These are phyloP conservation scores for Morpho deidamia DNA, from an alignment of 2,888 invertebrate species.

Conservation along the genomic window DNA sequence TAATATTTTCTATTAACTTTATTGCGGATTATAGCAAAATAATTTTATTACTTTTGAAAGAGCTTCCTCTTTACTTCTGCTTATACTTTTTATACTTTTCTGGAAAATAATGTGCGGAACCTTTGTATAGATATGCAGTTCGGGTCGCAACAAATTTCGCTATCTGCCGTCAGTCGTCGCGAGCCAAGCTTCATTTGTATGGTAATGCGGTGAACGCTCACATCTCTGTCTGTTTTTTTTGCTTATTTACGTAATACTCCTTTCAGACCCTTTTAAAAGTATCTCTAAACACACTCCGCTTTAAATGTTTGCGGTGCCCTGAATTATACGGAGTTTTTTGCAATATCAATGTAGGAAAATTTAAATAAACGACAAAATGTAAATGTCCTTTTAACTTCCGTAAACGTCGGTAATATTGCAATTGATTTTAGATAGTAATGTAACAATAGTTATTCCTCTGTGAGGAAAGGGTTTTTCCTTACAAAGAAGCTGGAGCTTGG, in stretches of 20 bases:
- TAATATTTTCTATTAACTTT: too few species aligned
- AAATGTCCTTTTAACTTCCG: too few species aligned
- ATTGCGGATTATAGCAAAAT: too few species aligned
- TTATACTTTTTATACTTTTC: too few species aligned
- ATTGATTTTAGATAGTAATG: too few species aligned
- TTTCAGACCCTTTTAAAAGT: conserved; percentile 17
- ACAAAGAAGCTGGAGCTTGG: too few species aligned
- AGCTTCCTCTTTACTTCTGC: too few species aligned
- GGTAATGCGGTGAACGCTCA: conserved; percentile 61
- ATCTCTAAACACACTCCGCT: conserved; percentile 4
- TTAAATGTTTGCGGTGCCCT: background rate
- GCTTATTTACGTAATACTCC: conserved; percentile 42
- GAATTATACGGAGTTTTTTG: background rate
- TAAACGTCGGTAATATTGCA: too few species aligned
- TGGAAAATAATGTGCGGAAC: conserved; percentile 1
- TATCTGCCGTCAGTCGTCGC: conserved; percentile 2
- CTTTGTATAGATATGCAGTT: background rate
- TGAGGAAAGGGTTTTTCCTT: too few species aligned
- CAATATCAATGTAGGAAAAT: background rate
- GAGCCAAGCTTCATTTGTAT: conserved; percentile 60
- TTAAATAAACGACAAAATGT: too few species aligned
- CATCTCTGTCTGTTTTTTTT: conserved; percentile 56
- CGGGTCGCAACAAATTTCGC: background rate
- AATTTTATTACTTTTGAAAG: too few species aligned
- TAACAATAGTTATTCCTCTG: too few species aligned